Percentiles rank a stretch among this genome's conserved stretches.
Conservation (phyloP, 2,888 invertebrate species). For the Mesopsocus fuscifrons region DNA sequence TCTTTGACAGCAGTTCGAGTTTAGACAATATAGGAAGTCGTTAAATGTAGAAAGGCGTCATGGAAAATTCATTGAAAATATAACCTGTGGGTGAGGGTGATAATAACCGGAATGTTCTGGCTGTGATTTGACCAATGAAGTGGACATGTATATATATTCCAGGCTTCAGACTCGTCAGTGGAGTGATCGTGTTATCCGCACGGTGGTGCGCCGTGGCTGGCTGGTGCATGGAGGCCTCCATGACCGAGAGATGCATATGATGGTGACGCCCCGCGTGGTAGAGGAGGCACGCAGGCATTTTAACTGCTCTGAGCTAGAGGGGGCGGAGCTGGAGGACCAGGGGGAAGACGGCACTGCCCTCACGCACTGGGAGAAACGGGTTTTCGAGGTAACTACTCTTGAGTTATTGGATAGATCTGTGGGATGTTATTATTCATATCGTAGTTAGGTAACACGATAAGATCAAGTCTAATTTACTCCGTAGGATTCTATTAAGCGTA, state of each 20-base stretch:
- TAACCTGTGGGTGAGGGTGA: too few species aligned
- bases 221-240: slow-evolving; percentile 56
- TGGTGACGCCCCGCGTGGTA: slow-evolving; percentile 81
- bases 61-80: too few species aligned
- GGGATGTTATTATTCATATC: too few species aligned
- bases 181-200: slow-evolving; percentile 74
- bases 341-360: slow-evolving; percentile 92
- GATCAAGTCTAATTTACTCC: background rate
- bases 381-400: slow-evolving; percentile 71
- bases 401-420: too few species aligned
- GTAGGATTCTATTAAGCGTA: slow-evolving; percentile 6
- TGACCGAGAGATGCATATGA: slow-evolving; percentile 58
- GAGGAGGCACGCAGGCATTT: slow-evolving; percentile 78
- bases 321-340: slow-evolving; percentile 95
- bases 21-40: too few species aligned
- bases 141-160: too few species aligned
- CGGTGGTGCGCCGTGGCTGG: slow-evolving; percentile 42
- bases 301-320: slow-evolving; percentile 70
- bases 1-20: too few species aligned
- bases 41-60: too few species aligned
- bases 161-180: slow-evolving; percentile 86
- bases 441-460: background rate
- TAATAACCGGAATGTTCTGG: too few species aligned
- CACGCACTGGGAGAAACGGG: slow-evolving; percentile 97
- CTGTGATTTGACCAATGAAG: too few species aligned